Evolutionary conservation across 2,797 vertebrate genomes (phyloP), one percentile per base, ranked within the genome.

Genomic region (Hapalemur alaotrensis): DNA sequence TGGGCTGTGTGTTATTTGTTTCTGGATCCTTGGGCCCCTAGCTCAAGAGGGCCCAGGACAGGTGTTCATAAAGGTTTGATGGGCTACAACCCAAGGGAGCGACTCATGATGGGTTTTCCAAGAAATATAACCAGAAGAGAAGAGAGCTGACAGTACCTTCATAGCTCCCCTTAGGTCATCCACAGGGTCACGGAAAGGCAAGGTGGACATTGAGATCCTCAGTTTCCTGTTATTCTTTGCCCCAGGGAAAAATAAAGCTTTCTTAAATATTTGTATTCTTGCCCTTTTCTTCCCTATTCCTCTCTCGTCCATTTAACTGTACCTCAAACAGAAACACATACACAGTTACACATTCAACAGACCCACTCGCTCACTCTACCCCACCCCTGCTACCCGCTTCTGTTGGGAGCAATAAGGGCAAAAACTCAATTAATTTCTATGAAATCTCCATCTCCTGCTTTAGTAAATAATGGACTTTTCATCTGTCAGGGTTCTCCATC

Each of bases 401-500:
- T 52, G 1, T 52, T 75, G 38, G 23, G 35, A 72, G 25, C 73
- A 92, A 38, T 48, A 50, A 95, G 41, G 57, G 52, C 15, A 63
- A 82, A 84, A 95, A 46, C 61, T 72, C 59, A 92, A 41, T 89
- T 57, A 43, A 76, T 96, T 92, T 82, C 54, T 70, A 5, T 84
- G 84, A 91, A 90, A 73, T 87, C 79, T 38, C 30, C 9, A n/a
- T 81, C 79, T 43, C 15, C 23, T 17, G 10, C 52, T 72, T 59
- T 67, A 79, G 84, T 79, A n/a, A 69, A 25, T 35, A 78, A 38
- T 7, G 52, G 61, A n/a, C 25, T 67, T 78, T 59, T 90, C 69
- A 20, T 85, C 76, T 95, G n/a, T 52, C 63, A 50, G 35, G 0
- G 1, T 41, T 87, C 70, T 83, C 79, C 43, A 80, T 91, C 63